These are phyloP conservation scores for Auanema sp. DNA, from an alignment of 2,888 invertebrate genomes.

Conservation along the genomic window DNA sequence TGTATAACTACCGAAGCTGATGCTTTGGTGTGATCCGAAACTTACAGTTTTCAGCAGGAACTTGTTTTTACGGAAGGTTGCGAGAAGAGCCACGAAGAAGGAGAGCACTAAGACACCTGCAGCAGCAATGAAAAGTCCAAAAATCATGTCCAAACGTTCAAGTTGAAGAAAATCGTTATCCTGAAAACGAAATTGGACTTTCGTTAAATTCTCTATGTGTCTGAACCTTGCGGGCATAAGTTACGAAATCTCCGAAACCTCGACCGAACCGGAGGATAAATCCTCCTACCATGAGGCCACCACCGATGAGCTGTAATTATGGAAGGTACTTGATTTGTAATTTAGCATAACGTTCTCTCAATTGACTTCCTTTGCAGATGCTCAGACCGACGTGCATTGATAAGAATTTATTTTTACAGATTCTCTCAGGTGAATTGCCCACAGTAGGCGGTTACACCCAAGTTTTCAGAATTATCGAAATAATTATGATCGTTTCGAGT, in stretches of 20 bases:
- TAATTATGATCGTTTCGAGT: no score
- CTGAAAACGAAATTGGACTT: constrained; percentile 6
- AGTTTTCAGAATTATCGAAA: no score
- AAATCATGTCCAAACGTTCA: constrained; percentile 37
- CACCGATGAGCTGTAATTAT: constrained; percentile 28
- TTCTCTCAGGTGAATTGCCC: background rate
- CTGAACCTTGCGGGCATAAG: constrained; percentile 29
- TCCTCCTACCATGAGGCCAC: constrained; percentile 35
- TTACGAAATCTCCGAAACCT: constrained; percentile 35
- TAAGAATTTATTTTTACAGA: background rate
- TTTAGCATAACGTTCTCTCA: background rate
- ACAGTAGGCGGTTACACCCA: no score
- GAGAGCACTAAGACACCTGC: constrained; percentile 35
- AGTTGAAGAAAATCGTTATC: constrained; percentile 43
- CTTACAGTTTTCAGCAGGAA: constrained; percentile 32
- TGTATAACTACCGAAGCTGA: no score
- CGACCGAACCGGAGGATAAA: constrained; percentile 39
- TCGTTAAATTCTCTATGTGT: background rate
- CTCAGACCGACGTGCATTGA: background rate
- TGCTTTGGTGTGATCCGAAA: background rate
- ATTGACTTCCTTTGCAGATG: background rate
- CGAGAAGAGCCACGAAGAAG: constrained; percentile 27
- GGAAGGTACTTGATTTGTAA: background rate
- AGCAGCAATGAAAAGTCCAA: constrained; percentile 37
- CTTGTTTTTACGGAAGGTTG: constrained; percentile 25